Percentiles rank a stretch among this genome's conserved stretches.
Conservation (phyloP, 1,140 invertebrate genomes). For the Pseudomyrmex cubaensis region DNA sequence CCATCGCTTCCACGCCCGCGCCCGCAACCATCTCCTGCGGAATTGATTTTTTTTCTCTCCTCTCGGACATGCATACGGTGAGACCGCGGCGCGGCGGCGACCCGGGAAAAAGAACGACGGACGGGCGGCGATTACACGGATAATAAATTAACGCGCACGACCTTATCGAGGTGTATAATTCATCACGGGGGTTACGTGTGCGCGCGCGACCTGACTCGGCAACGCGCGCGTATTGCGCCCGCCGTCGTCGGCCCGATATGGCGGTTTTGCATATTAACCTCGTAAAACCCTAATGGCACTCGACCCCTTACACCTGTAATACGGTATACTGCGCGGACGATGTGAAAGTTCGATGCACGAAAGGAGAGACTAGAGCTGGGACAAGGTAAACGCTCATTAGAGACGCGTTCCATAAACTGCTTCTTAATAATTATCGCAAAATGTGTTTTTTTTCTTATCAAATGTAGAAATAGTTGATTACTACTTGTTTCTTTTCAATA, state of each 20-base stretch:
- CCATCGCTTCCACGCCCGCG: conserved; percentile 41
- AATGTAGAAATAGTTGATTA: neutral
- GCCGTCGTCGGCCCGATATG: conserved; percentile 47
- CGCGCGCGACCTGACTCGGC: conserved; percentile 51
- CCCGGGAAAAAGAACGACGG: conserved; percentile 54
- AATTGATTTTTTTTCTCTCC: conserved; percentile 23
- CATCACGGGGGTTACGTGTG: conserved; percentile 78
- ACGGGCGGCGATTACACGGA: conserved; percentile 74
- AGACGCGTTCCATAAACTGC: conserved; percentile 35
- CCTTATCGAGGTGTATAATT: conserved; percentile 82
- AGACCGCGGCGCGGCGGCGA: conserved; percentile 4
- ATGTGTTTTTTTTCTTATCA: too few species aligned
- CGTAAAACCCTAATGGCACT: conserved; percentile 77
- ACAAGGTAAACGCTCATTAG: conserved; percentile 66
- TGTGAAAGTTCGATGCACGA: conserved; percentile 72
- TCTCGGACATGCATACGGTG: neutral
- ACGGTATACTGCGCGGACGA: conserved; percentile 52
- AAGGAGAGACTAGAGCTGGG: conserved; percentile 31
- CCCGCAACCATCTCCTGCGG: conserved; percentile 32
- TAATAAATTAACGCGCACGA: conserved; percentile 81
- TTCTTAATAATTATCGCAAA: too few species aligned
- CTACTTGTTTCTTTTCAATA: neutral
- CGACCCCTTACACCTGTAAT: conserved; percentile 70
- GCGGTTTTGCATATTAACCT: conserved; percentile 76
- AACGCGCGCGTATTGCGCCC: conserved; percentile 51